A percentile compares a stretch with the other conserved stretches of the same genome.
phyloP scores from a whole-genome alignment of 37 sponge, comb jelly and placozoan species.

The Spongia lamella region DNA sequence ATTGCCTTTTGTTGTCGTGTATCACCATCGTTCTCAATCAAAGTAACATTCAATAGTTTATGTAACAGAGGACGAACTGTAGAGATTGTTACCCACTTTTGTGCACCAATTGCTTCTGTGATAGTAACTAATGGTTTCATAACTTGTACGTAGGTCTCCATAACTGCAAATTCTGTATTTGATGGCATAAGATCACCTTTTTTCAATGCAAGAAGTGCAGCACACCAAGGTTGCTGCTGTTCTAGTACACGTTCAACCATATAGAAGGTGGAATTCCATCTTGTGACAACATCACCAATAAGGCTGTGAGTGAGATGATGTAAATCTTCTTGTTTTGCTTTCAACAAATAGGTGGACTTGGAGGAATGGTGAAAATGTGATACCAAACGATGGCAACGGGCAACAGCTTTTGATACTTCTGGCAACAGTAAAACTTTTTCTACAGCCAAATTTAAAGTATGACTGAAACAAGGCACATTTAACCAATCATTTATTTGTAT shows the following conservation, averaged over 20 bases:
- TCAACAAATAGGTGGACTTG: conserved; percentile 23
- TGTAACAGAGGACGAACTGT: conserved; percentile 20
- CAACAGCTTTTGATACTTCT: conserved; percentile 23
- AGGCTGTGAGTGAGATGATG: not conserved
- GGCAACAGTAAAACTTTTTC: not conserved
- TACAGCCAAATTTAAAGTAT: conserved; percentile 9
- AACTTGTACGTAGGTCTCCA: conserved; percentile 12
- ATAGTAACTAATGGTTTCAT: conserved; percentile 39
- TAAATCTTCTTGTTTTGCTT: conserved; percentile 21
- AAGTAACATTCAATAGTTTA: conserved; percentile 16
- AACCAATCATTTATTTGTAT: not conserved
- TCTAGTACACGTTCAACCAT: conserved; percentile 30
- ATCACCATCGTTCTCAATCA: not conserved
- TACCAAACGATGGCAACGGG: conserved; percentile 26
- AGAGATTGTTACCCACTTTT: conserved; percentile 43
- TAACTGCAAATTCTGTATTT: conserved; percentile 18
- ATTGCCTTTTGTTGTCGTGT: not conserved
- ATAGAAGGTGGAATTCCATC: conserved; percentile 41
- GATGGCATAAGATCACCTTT: conserved; percentile 37
- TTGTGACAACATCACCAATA: conserved; percentile 33
- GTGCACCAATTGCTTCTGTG: conserved; percentile 32
- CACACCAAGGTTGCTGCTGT: conserved; percentile 36
- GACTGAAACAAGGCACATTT: conserved; percentile 33
- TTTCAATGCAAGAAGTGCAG: conserved; percentile 21
- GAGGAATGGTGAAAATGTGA: conserved; percentile 20